Base-by-base conservation (phyloP, 2,888 invertebrate species). In the Aphrophora alni region DNA sequence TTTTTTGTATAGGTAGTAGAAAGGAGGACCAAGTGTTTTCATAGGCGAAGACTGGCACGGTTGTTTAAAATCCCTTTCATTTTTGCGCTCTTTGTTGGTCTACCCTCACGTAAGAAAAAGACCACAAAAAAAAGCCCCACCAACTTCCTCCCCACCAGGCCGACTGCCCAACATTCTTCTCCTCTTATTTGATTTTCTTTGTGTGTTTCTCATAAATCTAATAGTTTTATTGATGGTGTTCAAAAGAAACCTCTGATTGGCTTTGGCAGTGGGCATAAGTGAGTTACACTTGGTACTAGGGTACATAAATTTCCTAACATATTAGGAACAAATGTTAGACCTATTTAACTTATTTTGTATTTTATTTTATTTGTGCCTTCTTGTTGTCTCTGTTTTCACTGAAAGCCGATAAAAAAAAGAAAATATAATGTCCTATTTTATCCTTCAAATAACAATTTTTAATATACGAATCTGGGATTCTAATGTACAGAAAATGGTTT, bases 41-140 rank as follows among this genome's bases (percentile, higher is more conserved):
- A 69, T 77, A 76, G 76, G 72, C 44, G 44, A 25, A 59, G 59
- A 25, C 44, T 25, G 75, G 68, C 70, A 51, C 44, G 44, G 14
- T 70, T 68, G 78, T 80, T 80, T 80, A 80, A 80, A 76, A 76
- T 80, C 80, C 80, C 80, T 80, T 80, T 80, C 80, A 75, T 28
- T 73, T 71, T 24, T 73, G 75, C 75, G 75, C 75, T 79, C 80
- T 80, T 80, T 80, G 75, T 76, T 76, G 80, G 75, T 70, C 25
- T 33, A 69, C 38, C 78, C 51, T 51, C 25, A 12, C 51, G 14
- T 38, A 75, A 74, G 78, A 59, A 59, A 21, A 59, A 59, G 59
- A 59, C n/a, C 59, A 59, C 78, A 73, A 79, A n/a, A n/a, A 79
- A 78, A 79, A 79, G 74, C 21, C 51, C 78, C 73, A 26, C 73